These are phyloP conservation scores for Lepidurus packardi DNA, from an alignment of 1,140 invertebrate species.

Conservation along the genomic window DNA sequence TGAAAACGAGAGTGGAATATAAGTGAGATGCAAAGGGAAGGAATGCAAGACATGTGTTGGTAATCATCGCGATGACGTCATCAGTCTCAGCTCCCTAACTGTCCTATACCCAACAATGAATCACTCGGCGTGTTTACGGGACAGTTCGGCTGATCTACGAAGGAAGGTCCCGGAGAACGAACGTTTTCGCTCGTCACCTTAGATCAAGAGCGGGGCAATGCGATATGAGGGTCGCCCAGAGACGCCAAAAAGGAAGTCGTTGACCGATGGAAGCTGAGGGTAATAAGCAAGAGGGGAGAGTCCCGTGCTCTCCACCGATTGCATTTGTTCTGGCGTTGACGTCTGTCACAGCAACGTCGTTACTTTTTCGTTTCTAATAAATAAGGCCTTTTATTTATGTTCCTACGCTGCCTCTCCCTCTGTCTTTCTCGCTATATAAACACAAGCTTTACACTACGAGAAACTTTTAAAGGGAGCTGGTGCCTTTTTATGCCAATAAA, in stretches of 20 bases:
- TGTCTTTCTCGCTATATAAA: too few relatives aligned
- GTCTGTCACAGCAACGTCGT: slow-evolving; percentile 20
- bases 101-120: too few relatives aligned
- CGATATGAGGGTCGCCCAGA: slow-evolving; percentile 17
- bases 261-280: not conserved
- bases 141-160: not conserved
- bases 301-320: slow-evolving; percentile 4
- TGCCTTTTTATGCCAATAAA: too few relatives aligned
- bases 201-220: not conserved
- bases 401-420: not conserved
- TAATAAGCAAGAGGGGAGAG: not conserved
- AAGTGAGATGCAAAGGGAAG: too few relatives aligned
- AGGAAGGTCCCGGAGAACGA: not conserved
- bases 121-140: not conserved
- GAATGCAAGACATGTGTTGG: too few relatives aligned
- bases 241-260: slow-evolving; percentile 13
- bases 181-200: not conserved
- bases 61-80: too few relatives aligned
- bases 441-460: too few relatives aligned
- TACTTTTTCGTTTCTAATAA: slow-evolving; percentile 11
- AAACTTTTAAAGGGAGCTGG: too few relatives aligned
- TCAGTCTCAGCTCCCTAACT: too few relatives aligned
- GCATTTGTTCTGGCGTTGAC: slow-evolving; percentile 17
- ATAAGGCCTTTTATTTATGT: not conserved
- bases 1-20: too few relatives aligned